Conservation (phyloP, 2,797 vertebrate species). For the Sebastes jordani region DNA sequence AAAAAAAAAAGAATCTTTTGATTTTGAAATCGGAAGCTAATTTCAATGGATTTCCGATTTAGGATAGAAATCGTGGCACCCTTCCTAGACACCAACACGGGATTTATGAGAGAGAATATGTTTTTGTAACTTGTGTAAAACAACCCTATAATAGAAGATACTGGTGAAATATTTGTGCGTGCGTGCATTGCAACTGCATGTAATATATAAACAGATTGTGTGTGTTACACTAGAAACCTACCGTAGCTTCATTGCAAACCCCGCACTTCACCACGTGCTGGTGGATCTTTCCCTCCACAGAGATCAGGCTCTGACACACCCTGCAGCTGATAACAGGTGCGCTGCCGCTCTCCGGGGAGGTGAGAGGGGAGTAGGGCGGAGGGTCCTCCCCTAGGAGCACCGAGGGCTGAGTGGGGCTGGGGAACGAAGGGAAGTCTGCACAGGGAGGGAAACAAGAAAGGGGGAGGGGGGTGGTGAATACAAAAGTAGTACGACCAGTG, state of each 20-base stretch:
- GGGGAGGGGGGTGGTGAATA: neutral
- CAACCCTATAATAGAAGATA: neutral
- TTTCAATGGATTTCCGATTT: no score
- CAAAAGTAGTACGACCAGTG: neutral
- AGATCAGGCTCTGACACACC: slow-evolving; percentile 94
- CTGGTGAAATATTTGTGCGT: neutral
- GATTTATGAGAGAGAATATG: neutral
- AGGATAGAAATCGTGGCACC: no score
- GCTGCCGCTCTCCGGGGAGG: slow-evolving; percentile 91
- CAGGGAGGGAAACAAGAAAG: neutral
- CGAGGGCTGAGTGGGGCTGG: slow-evolving; percentile 85
- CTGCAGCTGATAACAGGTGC: slow-evolving; percentile 92
- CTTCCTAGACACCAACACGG: no score
- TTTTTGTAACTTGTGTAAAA: neutral
- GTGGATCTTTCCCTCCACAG: slow-evolving; percentile 89
- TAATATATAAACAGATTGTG: neutral
- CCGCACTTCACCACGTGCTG: slow-evolving; percentile 94
- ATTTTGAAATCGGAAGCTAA: no score
- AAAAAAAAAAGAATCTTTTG: no score
- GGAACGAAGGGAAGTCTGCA: slow-evolving; percentile 87
- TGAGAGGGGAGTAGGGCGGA: slow-evolving; percentile 91
- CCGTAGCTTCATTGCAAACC: slow-evolving; percentile 93
- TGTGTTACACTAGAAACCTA: slow-evolving; percentile 65
- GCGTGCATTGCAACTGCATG: neutral
- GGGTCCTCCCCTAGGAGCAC: slow-evolving; percentile 89